A percentile compares a stretch with the other conserved stretches of the same genome.
Evolutionary conservation across 1,140 invertebrate species (phyloP).

Genomic region (Artemia franciscana): DNA sequence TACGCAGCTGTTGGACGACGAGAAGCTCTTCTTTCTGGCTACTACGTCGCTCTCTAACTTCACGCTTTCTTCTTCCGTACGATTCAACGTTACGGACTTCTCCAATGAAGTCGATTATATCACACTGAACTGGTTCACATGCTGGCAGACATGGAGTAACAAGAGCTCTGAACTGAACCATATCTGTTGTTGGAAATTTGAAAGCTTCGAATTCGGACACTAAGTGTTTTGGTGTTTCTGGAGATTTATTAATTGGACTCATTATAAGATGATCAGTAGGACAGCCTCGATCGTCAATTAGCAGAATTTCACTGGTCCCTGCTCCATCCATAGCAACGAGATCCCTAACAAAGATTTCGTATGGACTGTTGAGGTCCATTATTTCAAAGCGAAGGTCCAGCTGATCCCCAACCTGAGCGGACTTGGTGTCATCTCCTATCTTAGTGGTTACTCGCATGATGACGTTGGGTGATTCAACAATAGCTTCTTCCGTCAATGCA

Average conservation of each 20-base stretch:
- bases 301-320: slow-evolving; percentile 67
- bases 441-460: slow-evolving; percentile 59
- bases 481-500: slow-evolving; percentile 22
- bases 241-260: slow-evolving; percentile 63
- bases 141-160: slow-evolving; percentile 78
- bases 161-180: slow-evolving; percentile 76
- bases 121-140: slow-evolving; percentile 70
- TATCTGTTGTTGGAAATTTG: slow-evolving; percentile 81
- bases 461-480: slow-evolving; percentile 76
- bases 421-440: slow-evolving; percentile 18
- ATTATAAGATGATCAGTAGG: slow-evolving; percentile 79
- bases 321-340: slow-evolving; percentile 80
- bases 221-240: slow-evolving; percentile 46
- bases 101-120: slow-evolving; percentile 48
- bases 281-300: slow-evolving; percentile 75
- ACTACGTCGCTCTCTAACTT: slow-evolving; percentile 8
- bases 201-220: slow-evolving; percentile 84
- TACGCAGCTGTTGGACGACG: slow-evolving; percentile 68
- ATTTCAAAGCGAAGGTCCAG: slow-evolving; percentile 75
- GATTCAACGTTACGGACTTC: slow-evolving; percentile 54
- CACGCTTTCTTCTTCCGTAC: slow-evolving; percentile 45
- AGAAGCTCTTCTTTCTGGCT: slow-evolving; percentile 34
- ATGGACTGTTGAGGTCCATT: slow-evolving; percentile 66
- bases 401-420: slow-evolving; percentile 51
- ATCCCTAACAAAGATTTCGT: slow-evolving; percentile 81